Evolutionary conservation across 2,888 invertebrate species (phyloP).

Genomic region (Epistrophella euchroma): DNA sequence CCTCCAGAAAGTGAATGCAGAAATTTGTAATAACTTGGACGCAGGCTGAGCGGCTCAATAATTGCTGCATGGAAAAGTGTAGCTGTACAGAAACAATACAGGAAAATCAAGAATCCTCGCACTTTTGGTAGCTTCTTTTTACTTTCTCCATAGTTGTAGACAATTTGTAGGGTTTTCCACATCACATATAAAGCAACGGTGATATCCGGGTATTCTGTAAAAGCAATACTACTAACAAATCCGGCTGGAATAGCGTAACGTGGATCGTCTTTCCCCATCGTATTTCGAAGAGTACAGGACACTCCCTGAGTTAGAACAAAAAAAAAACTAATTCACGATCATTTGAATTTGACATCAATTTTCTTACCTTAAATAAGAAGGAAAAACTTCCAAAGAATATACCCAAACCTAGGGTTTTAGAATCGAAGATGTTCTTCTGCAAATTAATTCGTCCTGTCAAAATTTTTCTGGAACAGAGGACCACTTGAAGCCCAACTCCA

Average conservation of each 20-base stretch:
- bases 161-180: constrained; percentile 92
- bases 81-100: constrained; percentile 91
- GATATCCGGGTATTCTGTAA: constrained; percentile 90
- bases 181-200: constrained; percentile 92
- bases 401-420: constrained; percentile 86
- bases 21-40: constrained; percentile 94
- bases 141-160: constrained; percentile 89
- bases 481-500: constrained; percentile 87
- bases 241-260: constrained; percentile 89
- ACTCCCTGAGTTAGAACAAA: constrained; percentile 85
- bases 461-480: constrained; percentile 85
- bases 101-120: constrained; percentile 88
- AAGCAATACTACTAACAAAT: constrained; percentile 88
- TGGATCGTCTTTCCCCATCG: constrained; percentile 86
- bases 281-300: constrained; percentile 88
- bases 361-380: constrained; percentile 87
- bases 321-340: neutral
- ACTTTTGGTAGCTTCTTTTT: constrained; percentile 88
- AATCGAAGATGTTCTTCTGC: constrained; percentile 85
- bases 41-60: constrained; percentile 90
- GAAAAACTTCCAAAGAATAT: constrained; percentile 89
- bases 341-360: no score
- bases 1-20: constrained; percentile 90
- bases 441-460: constrained; percentile 85
- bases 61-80: constrained; percentile 91